Percentiles rank a stretch among this genome's conserved stretches.
phyloP scores from a whole-genome alignment of 2,888 invertebrate genomes.

The Drosophila limbata region DNA sequence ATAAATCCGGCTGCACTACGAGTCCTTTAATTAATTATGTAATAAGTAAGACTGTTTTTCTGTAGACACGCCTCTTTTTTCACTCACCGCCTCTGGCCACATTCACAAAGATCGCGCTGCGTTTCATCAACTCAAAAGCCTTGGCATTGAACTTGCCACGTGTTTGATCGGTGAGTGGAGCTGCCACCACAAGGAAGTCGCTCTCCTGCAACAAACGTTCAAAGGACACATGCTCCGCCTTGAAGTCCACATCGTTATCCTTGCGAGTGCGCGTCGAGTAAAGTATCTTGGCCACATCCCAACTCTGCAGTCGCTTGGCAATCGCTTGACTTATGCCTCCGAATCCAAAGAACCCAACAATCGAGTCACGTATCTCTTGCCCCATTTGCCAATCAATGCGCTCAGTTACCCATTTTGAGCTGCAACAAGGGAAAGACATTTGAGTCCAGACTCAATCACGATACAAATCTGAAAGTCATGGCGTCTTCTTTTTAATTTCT shows the following conservation, averaged over 20 bases:
- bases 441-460: too few species aligned
- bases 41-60: not conserved
- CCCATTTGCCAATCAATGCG: conserved; percentile 92
- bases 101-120: conserved; percentile 93
- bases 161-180: conserved; percentile 92
- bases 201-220: conserved; percentile 90
- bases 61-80: too few species aligned
- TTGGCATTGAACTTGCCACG: conserved; percentile 90
- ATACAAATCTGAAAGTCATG: too few species aligned
- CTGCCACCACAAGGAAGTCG: conserved; percentile 94
- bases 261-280: conserved; percentile 90
- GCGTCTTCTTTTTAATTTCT: too few species aligned
- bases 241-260: conserved; percentile 87
- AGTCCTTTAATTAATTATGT: conserved; percentile 85
- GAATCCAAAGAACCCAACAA: conserved; percentile 94
- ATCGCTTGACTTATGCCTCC: conserved; percentile 94
- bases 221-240: conserved; percentile 89
- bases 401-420: conserved; percentile 89
- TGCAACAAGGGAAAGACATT: conserved; percentile 22
- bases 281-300: conserved; percentile 90
- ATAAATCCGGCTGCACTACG: conserved; percentile 92
- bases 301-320: conserved; percentile 90
- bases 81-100: conserved; percentile 90
- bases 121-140: conserved; percentile 95
- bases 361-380: conserved; percentile 90